Evolutionary conservation across 2,888 invertebrate genomes (phyloP).

Genomic region (Cephus spinipes): DNA sequence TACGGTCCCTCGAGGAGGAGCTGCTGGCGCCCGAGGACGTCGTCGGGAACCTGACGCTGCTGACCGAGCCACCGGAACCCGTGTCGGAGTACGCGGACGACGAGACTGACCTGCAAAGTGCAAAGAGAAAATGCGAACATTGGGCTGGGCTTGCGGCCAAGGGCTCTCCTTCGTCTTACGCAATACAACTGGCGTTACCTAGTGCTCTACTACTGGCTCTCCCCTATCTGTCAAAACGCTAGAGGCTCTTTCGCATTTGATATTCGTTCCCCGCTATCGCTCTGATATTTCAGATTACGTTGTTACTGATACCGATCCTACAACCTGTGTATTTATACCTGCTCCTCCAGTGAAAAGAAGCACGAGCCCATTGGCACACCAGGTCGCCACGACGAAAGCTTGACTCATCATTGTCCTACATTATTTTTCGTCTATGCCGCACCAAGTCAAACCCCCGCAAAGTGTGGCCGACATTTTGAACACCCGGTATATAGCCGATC

Average conservation of each 20-base stretch:
- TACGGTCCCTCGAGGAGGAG: constrained; percentile 24
- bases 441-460: background rate
- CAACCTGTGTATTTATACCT: background rate
- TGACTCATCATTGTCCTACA: background rate
- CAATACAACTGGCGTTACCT: constrained; percentile 32
- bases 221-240: background rate
- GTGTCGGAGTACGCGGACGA: constrained; percentile 52
- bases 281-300: background rate
- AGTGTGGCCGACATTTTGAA: background rate
- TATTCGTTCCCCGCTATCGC: background rate
- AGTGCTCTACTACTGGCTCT: background rate
- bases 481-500: background rate
- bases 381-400: background rate
- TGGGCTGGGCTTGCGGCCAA: constrained; percentile 54
- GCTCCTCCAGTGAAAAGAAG: background rate
- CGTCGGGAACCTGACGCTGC: constrained; percentile 27
- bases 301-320: background rate
- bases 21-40: constrained; percentile 25
- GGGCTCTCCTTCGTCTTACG: constrained; percentile 45
- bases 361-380: background rate
- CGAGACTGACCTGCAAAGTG: constrained; percentile 59
- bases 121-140: constrained; percentile 12
- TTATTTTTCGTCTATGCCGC: background rate
- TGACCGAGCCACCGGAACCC: constrained; percentile 33
- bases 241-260: background rate